Evolutionary conservation across 2,113 vertebrate species (phyloP).

Genomic region (Bubalus kerabau): DNA sequence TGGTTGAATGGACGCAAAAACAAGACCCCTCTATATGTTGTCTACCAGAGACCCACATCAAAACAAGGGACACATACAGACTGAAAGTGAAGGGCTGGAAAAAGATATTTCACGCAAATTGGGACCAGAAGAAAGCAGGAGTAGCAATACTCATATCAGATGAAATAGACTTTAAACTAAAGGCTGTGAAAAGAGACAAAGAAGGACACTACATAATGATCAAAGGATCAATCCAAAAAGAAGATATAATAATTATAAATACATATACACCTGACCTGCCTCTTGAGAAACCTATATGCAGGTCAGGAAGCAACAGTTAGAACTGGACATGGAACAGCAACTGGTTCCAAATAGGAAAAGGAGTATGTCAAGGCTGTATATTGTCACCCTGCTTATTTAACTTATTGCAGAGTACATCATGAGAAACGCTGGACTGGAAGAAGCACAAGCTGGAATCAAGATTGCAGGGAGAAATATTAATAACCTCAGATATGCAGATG

Average conservation of each 20-base stretch:
- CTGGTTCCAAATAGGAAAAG: too few species aligned
- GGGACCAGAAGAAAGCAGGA: background rate
- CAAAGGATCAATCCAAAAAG: background rate
- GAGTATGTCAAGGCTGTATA: too few species aligned
- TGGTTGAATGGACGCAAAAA: background rate
- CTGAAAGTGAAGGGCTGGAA: background rate
- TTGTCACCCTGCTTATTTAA: too few species aligned
- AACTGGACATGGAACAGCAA: too few species aligned
- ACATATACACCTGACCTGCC: background rate
- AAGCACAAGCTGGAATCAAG: too few species aligned
- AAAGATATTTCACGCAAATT: background rate
- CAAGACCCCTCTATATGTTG: background rate
- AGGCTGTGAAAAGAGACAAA: background rate
- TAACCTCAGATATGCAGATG: too few species aligned
- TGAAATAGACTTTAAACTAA: background rate
- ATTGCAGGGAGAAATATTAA: too few species aligned
- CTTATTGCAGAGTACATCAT: too few species aligned
- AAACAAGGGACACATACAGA: background rate
- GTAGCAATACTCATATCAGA: background rate
- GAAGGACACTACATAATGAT: background rate
- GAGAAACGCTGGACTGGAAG: too few species aligned
- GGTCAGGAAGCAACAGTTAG: too few species aligned
- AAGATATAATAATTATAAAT: background rate
- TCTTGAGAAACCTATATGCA: too few species aligned
- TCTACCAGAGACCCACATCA: background rate